These are phyloP conservation scores for Calcarius lapponicus DNA, from an alignment of 2,797 vertebrate genomes.

Conservation along the genomic window DNA sequence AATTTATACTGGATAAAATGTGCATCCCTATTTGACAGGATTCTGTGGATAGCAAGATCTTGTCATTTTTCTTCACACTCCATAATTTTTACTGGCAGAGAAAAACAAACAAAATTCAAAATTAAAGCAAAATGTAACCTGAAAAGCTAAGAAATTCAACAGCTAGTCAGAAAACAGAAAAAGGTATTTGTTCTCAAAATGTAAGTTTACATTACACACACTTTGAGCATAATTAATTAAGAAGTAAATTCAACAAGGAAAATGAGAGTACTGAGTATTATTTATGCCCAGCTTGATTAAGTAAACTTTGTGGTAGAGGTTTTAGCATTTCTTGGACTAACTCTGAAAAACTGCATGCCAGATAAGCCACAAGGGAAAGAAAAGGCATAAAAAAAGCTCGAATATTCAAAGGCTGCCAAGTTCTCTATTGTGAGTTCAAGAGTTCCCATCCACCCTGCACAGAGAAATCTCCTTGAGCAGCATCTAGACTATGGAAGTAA, in stretches of 20 bases:
- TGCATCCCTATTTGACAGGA: background rate
- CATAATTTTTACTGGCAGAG: background rate
- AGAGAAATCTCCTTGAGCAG: background rate
- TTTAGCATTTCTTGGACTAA: constrained; percentile 16
- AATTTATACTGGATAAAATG: background rate
- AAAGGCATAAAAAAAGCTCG: background rate
- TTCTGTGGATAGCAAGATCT: background rate
- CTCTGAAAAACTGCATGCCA: background rate
- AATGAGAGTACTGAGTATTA: background rate
- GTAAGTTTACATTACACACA: background rate
- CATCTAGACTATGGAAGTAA: background rate
- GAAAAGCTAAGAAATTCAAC: background rate
- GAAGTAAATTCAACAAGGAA: constrained; percentile 1
- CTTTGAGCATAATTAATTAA: constrained; percentile 3
- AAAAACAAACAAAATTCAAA: background rate
- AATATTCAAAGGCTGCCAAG: background rate
- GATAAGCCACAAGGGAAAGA: background rate
- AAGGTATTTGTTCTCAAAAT: background rate
- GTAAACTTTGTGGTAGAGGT: background rate
- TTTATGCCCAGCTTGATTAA: constrained; percentile 11
- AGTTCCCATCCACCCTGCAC: background rate
- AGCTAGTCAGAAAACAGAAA: background rate
- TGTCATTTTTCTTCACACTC: background rate
- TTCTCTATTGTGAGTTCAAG: background rate
- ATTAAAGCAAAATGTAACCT: background rate